Evolutionary conservation across 2,888 invertebrate genomes (phyloP).

Genomic region (Andrena praecox): DNA sequence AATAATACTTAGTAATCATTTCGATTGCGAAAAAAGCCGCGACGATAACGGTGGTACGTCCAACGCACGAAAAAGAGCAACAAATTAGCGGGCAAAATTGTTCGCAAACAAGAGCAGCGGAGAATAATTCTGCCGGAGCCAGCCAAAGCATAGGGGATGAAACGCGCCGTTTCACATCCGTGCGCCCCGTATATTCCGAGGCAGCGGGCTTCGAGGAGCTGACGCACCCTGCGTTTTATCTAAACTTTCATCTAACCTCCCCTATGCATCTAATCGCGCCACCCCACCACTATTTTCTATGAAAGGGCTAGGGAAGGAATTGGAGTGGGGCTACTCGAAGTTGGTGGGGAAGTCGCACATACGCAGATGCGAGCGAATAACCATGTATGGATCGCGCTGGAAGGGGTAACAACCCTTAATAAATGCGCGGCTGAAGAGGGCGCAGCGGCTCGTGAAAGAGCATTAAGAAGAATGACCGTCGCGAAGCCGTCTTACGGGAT

Average conservation of each 20-base stretch:
- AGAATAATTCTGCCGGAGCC: too few relatives aligned
- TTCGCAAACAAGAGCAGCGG: neutral
- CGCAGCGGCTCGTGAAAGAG: slow-evolving; percentile 60
- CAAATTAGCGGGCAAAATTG: neutral
- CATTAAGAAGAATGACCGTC: slow-evolving; percentile 61
- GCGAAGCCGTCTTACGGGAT: slow-evolving; percentile 44
- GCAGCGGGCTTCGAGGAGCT: slow-evolving; percentile 57
- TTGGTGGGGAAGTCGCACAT: slow-evolving; percentile 70
- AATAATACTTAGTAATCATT: neutral
- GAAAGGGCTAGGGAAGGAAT: slow-evolving; percentile 78
- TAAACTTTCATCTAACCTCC: slow-evolving; percentile 85
- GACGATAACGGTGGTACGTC: neutral
- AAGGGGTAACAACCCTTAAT: slow-evolving; percentile 80
- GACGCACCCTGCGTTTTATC: slow-evolving; percentile 82
- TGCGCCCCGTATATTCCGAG: slow-evolving; percentile 6
- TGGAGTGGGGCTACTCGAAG: slow-evolving; percentile 69
- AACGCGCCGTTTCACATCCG: slow-evolving; percentile 20
- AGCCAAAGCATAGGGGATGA: neutral
- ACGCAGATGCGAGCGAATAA: slow-evolving; percentile 66
- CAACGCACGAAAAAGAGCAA: neutral
- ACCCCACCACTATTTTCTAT: slow-evolving; percentile 81
- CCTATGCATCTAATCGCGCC: slow-evolving; percentile 82
- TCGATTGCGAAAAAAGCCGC: neutral
- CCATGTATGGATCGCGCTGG: slow-evolving; percentile 59
- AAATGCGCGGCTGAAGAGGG: slow-evolving; percentile 74